phyloP scores from a whole-genome alignment of 2,888 invertebrate species.

The Limenitis camilla region DNA sequence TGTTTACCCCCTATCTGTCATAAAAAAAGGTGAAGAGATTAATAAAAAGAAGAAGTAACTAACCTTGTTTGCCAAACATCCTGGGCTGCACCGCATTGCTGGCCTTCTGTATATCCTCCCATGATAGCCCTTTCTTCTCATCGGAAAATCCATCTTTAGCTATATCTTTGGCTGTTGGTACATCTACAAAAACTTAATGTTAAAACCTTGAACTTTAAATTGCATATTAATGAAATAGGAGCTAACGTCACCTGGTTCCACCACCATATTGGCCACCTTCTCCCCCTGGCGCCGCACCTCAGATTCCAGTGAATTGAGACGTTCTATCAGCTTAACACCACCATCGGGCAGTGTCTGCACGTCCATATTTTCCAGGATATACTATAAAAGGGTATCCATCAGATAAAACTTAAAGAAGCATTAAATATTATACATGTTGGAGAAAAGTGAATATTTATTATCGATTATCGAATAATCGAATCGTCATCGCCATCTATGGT shows the following conservation, averaged over 20 bases:
- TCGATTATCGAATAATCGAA: no score
- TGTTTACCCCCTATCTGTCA: no score
- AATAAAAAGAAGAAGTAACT: no score
- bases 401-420: no score
- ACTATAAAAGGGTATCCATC: constrained; percentile 20
- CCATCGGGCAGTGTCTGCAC: constrained; percentile 75
- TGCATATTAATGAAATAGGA: no score
- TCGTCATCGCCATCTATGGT: no score
- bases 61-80: constrained; percentile 73
- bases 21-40: no score
- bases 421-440: no score
- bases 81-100: constrained; percentile 71
- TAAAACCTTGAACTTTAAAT: no score
- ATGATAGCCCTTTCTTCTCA: constrained; percentile 40
- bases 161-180: constrained; percentile 39
- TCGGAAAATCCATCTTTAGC: constrained; percentile 43
- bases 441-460: no score
- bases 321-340: constrained; percentile 72
- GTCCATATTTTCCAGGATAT: constrained; percentile 56
- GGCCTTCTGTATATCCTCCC: constrained; percentile 72
- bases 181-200: constrained; percentile 32
- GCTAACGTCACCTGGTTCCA: constrained; percentile 45
- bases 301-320: constrained; percentile 57
- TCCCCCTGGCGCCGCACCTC: constrained; percentile 61
- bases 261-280: constrained; percentile 66